phyloP scores from a whole-genome alignment of 2,797 vertebrate species.

The Lycodopsis pacificus region DNA sequence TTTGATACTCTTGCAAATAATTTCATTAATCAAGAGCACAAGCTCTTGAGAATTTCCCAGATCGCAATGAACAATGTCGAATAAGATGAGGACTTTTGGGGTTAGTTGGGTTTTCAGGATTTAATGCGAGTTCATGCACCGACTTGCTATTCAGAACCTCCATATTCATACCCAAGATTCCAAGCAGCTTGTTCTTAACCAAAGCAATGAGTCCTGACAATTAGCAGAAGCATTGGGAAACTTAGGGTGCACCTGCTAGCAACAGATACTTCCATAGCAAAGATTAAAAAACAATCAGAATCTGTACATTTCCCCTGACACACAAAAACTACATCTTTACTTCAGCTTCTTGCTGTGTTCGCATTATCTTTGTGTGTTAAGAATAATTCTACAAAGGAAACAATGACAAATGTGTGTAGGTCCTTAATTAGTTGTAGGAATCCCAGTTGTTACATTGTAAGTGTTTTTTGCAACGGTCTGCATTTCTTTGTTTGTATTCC shows the following conservation, averaged over 20 bases:
- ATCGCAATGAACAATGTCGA: conserved; percentile 12
- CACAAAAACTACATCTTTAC: conserved; percentile 25
- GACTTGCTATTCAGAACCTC: conserved; percentile 4
- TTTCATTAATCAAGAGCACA: conserved; percentile 25
- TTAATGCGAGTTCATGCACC: background rate
- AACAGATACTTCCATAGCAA: conserved; percentile 27
- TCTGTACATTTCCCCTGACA: conserved; percentile 22
- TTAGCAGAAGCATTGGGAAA: background rate
- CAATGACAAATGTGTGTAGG: conserved; percentile 18
- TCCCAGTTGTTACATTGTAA: background rate
- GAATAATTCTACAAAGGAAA: conserved; percentile 27
- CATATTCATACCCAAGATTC: conserved; percentile 13
- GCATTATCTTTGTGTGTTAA: conserved; percentile 15
- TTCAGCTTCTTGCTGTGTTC: conserved; percentile 34
- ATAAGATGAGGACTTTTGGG: background rate
- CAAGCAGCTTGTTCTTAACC: conserved; percentile 15
- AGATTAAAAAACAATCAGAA: conserved; percentile 21
- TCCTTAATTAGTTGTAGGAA: conserved; percentile 53
- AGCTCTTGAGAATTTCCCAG: conserved; percentile 10
- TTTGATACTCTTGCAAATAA: conserved; percentile 38
- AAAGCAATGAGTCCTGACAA: conserved; percentile 54
- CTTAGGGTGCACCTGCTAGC: background rate
- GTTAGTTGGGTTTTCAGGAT: conserved; percentile 12
- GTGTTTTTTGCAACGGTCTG: background rate
- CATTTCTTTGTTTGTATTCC: conserved; percentile 11